Conservation (phyloP, 1,140 invertebrate species). For the Drosophila pseudoananassae region DNA sequence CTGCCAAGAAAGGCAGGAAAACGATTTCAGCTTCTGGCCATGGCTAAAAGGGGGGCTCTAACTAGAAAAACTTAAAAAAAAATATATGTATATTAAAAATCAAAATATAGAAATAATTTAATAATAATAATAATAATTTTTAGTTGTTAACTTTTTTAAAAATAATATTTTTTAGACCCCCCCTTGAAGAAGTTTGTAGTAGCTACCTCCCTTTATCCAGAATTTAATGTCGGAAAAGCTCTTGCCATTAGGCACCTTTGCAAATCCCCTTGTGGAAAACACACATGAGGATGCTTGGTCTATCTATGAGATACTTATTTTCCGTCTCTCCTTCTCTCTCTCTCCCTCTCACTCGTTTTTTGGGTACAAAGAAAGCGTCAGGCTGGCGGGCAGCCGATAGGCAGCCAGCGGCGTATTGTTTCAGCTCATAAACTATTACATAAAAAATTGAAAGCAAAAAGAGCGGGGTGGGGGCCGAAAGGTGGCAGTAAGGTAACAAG, state of each 20-base stretch:
- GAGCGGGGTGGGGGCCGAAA: not conserved
- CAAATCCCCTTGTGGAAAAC: slow-evolving; percentile 30
- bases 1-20: slow-evolving; percentile 18
- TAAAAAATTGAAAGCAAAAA: slow-evolving; percentile 62
- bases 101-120: not conserved
- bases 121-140: too few species aligned
- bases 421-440: slow-evolving; percentile 68
- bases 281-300: slow-evolving; percentile 22
- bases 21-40: slow-evolving; percentile 11
- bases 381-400: slow-evolving; percentile 28
- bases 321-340: not conserved
- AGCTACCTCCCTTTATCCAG: not conserved
- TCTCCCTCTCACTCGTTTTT: slow-evolving; percentile 17
- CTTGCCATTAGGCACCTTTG: slow-evolving; percentile 24
- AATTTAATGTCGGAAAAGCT: slow-evolving; percentile 43
- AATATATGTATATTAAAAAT: not conserved
- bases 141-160: too few species aligned
- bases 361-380: slow-evolving; percentile 52
- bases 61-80: not conserved
- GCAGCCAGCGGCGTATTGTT: slow-evolving; percentile 53
- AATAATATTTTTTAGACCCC: not conserved
- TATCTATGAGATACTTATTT: slow-evolving; percentile 47
- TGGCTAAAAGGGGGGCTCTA: not conserved
- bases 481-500: slow-evolving; percentile 46
- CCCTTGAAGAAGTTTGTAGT: not conserved